Base-by-base conservation (phyloP, 2,797 vertebrate genomes). In the Cynodonichthys magdalenae region DNA sequence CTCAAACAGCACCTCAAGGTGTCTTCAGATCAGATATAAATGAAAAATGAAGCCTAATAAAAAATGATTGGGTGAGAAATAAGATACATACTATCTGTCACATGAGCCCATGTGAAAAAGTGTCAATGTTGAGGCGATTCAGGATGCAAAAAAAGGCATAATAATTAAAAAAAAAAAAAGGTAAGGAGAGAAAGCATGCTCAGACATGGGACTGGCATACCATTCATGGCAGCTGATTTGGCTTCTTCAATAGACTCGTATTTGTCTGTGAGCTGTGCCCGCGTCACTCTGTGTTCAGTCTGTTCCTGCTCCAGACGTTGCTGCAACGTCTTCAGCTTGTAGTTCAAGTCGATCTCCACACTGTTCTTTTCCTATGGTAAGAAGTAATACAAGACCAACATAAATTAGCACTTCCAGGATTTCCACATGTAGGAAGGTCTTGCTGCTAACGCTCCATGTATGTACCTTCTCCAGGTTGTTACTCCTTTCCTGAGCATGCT, bases 221-320 rank as follows among this genome's bases (percentile, higher is more conserved):
- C 98, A 77, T 90, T 96, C 96, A 95, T 99, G 45, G 96, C 95
- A 61, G 95, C 96, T 45, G 96, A 99, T 85, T 96, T 96, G 83
- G 97, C 95, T 85, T 98, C 98, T 92, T 99, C 97, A 66, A 99
- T 95, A 31, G 96, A 98, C 66, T 98, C 96, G 63, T 99, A 96
- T 78, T 97, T 97, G 94, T 99, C 97, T 53, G 96, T 96, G 80
- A 99, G 93, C 64, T 96, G 94, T 17, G 96, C 95, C 81, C 96
- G 96, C 3, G 95, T 96, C 91, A 95, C 94, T 72, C 95, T 92
- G 89, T 99, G 96, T 79, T 99, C 98, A 0, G 94, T 97, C 72
- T 95, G 84, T 64, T 99, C 97, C 89, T 97, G 98, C 76, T 99
- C 97, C 89, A 99, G 89, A 14, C 94, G 93, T 73, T 99, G 96